Evolutionary conservation across 2,888 invertebrate species (phyloP).

Genomic region (Selenia dentaria): DNA sequence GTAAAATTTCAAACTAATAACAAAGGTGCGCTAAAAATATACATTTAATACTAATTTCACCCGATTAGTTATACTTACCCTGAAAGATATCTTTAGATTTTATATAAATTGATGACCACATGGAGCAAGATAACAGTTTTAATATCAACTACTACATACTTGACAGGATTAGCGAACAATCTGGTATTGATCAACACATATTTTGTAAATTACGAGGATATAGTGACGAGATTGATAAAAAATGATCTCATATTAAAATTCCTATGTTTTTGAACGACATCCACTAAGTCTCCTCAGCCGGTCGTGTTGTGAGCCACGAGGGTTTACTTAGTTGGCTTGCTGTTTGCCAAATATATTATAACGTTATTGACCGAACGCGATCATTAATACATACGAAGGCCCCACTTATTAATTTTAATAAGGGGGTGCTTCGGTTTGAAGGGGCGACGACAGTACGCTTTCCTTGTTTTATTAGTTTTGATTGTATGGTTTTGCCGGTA

Average conservation of each 20-base stretch:
- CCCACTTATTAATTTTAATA: conserved; percentile 84
- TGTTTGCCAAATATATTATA: conserved; percentile 82
- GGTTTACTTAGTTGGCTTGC: no score
- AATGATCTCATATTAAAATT: background rate
- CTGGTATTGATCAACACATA: no score
- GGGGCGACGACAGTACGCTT: conserved; percentile 63
- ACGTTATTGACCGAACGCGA: conserved; percentile 79
- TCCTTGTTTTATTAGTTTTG: conserved; percentile 76
- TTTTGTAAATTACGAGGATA: no score
- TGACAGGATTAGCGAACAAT: no score
- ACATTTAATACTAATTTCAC: no score
- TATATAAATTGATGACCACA: no score
- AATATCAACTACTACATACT: no score
- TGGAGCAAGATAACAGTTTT: no score
- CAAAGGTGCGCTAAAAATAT: no score
- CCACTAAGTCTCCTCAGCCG: conserved; percentile 34
- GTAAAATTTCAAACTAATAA: no score
- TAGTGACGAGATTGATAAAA: background rate
- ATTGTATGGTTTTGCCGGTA: conserved; percentile 66
- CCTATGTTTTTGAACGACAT: background rate
- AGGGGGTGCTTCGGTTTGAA: conserved; percentile 71
- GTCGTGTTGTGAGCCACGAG: conserved; percentile 39
- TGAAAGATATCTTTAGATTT: no score
- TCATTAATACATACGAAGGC: conserved; percentile 80
- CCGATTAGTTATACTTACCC: no score